Evolutionary conservation across 2,888 invertebrate species (phyloP).

Genomic region (Beris chalybata): DNA sequence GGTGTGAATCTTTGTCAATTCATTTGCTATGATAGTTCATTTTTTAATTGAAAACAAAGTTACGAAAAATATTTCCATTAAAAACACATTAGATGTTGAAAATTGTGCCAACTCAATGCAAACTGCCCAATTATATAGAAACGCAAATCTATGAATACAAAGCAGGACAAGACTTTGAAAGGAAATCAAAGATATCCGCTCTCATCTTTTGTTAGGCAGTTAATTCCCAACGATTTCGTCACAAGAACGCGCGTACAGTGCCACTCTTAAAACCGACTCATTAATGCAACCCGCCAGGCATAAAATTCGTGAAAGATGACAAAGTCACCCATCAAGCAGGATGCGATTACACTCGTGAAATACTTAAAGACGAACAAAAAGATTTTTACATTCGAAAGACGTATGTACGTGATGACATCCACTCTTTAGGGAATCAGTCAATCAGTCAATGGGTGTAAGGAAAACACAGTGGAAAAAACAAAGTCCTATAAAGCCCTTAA

Average conservation of each 20-base stretch:
- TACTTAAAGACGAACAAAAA: slow-evolving; percentile 21
- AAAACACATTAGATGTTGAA: no score
- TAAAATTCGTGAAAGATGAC: slow-evolving; percentile 4
- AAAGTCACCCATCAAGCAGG: slow-evolving; percentile 7
- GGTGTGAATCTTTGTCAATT: no score
- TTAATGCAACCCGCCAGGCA: slow-evolving; percentile 19
- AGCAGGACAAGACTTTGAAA: neutral
- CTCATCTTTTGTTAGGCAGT: neutral
- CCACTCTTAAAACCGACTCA: slow-evolving; percentile 25
- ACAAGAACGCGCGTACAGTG: slow-evolving; percentile 3
- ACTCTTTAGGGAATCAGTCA: neutral
- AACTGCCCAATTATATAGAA: no score
- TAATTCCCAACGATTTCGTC: slow-evolving; percentile 10
- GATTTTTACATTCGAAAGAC: slow-evolving; percentile 18
- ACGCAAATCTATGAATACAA: no score
- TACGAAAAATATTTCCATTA: no score
- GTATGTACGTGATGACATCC: slow-evolving; percentile 31
- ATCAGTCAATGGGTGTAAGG: no score
- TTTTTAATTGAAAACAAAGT: no score
- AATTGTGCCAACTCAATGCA: no score
- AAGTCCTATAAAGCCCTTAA: no score
- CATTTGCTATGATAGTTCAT: no score
- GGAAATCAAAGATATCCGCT: slow-evolving; percentile 19
- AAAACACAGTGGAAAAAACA: no score
- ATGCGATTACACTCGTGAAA: slow-evolving; percentile 28